These are phyloP conservation scores for Anguilla japonica DNA, from an alignment of 2,113 vertebrate genomes.

Conservation along the genomic window DNA sequence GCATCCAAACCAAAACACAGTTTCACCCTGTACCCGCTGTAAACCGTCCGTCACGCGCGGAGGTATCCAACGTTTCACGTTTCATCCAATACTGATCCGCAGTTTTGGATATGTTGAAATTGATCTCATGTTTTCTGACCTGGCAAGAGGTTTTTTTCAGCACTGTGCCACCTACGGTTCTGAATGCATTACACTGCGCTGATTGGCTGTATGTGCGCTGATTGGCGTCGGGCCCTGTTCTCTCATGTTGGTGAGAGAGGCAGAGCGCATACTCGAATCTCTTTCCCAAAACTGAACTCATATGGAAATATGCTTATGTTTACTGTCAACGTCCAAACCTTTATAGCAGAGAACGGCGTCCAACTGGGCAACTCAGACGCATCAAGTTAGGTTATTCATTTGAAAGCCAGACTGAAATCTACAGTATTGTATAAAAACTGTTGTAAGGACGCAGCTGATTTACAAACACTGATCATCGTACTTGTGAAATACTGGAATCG, in stretches of 20 bases:
- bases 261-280: neutral
- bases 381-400: too few relatives aligned
- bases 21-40: constrained; percentile 49
- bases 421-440: too few relatives aligned
- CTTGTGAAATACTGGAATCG: too few relatives aligned
- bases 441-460: too few relatives aligned
- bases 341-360: too few relatives aligned
- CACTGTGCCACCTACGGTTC: neutral
- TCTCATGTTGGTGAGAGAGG: neutral
- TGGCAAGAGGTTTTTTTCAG: neutral
- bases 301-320: neutral
- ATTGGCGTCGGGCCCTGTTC: neutral
- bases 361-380: too few relatives aligned
- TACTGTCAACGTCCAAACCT: too few relatives aligned
- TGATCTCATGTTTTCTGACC: neutral
- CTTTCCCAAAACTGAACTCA: neutral
- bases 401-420: too few relatives aligned
- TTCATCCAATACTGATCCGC: neutral
- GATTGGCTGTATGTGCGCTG: neutral
- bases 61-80: constrained; percentile 18
- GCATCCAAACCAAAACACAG: constrained; percentile 51
- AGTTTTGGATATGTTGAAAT: constrained; percentile 28
- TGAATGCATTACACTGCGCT: neutral
- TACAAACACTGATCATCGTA: too few relatives aligned
- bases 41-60: constrained; percentile 40